phyloP scores from a whole-genome alignment of 1,140 invertebrate species.

The Pogonomyrmex californicus region DNA sequence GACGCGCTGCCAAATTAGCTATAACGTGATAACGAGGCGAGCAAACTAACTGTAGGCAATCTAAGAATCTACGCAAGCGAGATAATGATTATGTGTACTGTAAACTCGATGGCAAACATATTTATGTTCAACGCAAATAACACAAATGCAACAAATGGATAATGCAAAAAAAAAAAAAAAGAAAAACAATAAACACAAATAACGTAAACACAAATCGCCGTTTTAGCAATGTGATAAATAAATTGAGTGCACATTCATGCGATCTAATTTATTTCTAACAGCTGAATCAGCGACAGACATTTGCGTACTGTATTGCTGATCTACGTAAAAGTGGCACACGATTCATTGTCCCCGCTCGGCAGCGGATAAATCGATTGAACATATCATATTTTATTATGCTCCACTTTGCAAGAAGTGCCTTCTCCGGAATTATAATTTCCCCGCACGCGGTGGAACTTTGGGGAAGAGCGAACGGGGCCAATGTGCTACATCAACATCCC shows the following conservation, averaged over 20 bases:
- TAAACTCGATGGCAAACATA: background rate
- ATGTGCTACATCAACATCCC: slow-evolving; percentile 79
- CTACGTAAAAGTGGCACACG: slow-evolving; percentile 1
- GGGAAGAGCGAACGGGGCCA: slow-evolving; percentile 76
- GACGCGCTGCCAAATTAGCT: slow-evolving; percentile 2
- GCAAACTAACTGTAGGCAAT: background rate
- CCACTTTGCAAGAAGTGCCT: slow-evolving; percentile 30
- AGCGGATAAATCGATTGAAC: slow-evolving; percentile 23
- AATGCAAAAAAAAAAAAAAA: background rate
- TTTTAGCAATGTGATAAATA: background rate
- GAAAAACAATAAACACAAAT: background rate
- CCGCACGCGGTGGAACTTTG: background rate
- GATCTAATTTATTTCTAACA: background rate
- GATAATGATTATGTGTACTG: background rate
- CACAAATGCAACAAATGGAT: background rate
- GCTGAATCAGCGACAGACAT: background rate
- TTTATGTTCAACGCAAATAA: background rate
- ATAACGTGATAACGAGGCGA: background rate
- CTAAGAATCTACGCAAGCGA: background rate
- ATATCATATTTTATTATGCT: slow-evolving; percentile 44
- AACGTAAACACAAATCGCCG: background rate
- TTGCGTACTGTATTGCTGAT: background rate
- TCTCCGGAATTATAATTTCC: slow-evolving; percentile 34
- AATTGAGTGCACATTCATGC: background rate
- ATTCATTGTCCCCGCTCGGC: background rate